A percentile compares a stretch with the other conserved stretches of the same genome.
These are phyloP conservation scores for Cheilinus undulatus DNA, from an alignment of 2,113 vertebrate genomes.

Conservation along the genomic window DNA sequence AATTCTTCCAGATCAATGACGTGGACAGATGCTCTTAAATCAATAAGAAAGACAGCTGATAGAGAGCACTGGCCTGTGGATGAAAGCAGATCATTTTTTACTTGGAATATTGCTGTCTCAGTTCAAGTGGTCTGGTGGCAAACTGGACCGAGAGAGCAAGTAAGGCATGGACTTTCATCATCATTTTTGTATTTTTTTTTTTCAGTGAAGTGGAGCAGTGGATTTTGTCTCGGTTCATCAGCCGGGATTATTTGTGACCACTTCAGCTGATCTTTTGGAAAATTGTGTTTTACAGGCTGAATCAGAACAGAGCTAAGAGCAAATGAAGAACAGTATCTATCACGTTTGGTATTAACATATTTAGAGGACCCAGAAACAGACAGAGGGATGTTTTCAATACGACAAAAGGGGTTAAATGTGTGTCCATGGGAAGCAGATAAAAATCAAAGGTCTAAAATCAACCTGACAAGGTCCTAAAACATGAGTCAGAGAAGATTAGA, in stretches of 20 bases:
- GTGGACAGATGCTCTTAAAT: constrained; percentile 38
- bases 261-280: background rate
- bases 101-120: constrained; percentile 23
- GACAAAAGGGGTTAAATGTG: background rate
- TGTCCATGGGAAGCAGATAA: background rate
- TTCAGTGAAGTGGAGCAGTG: background rate
- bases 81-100: constrained; percentile 47
- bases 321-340: background rate
- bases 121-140: constrained; percentile 19
- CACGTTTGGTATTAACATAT: too few species aligned
- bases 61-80: constrained; percentile 18
- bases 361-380: background rate
- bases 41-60: constrained; percentile 34
- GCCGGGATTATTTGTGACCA: constrained; percentile 16
- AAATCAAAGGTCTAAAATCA: too few species aligned
- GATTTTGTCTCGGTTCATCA: constrained; percentile 19
- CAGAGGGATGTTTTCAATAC: background rate
- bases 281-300: constrained; percentile 10
- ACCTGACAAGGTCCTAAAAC: too few species aligned
- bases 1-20: constrained; percentile 31
- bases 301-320: background rate
- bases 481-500: too few species aligned
- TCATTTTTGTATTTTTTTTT: background rate
- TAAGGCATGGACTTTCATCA: constrained; percentile 10
- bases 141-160: constrained; percentile 24